These are phyloP conservation scores for Sebastes umbrosus DNA, from an alignment of 2,797 vertebrate species.

Conservation along the genomic window DNA sequence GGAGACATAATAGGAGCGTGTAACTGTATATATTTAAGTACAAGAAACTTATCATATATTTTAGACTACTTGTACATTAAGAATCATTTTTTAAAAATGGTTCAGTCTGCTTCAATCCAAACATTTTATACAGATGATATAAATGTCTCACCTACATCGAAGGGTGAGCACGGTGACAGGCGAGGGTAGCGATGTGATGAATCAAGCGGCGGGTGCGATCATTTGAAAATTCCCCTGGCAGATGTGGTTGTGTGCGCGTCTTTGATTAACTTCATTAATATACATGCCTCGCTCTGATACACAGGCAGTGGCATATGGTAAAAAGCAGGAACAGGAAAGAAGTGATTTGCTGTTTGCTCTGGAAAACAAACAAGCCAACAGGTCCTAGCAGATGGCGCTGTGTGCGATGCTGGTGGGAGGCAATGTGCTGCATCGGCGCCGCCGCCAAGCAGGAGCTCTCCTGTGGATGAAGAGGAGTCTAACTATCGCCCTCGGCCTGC, in stretches of 20 bases:
- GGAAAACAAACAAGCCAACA: slow-evolving; percentile 99
- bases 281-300: slow-evolving; percentile 94
- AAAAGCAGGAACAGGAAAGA: slow-evolving; percentile 95
- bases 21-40: background rate
- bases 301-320: slow-evolving; percentile 96
- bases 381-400: slow-evolving; percentile 97
- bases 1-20: background rate
- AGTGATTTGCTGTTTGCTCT: slow-evolving; percentile 98
- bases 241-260: slow-evolving; percentile 75
- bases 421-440: slow-evolving; percentile 66
- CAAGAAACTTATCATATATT: background rate
- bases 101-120: background rate
- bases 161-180: slow-evolving; percentile 40
- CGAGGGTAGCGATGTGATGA: slow-evolving; percentile 49
- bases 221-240: slow-evolving; percentile 73
- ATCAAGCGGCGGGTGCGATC: slow-evolving; percentile 63
- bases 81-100: background rate
- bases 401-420: slow-evolving; percentile 87
- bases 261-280: slow-evolving; percentile 98
- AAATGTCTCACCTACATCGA: slow-evolving; percentile 22
- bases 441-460: slow-evolving; percentile 75
- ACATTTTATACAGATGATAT: background rate
- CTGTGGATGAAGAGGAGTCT: slow-evolving; percentile 78
- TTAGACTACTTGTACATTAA: background rate
- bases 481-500: slow-evolving; percentile 80